A percentile compares a stretch with the other conserved stretches of the same genome.
Conservation (phyloP, 2,113 vertebrate genomes). For the Cisticola juncidis region DNA sequence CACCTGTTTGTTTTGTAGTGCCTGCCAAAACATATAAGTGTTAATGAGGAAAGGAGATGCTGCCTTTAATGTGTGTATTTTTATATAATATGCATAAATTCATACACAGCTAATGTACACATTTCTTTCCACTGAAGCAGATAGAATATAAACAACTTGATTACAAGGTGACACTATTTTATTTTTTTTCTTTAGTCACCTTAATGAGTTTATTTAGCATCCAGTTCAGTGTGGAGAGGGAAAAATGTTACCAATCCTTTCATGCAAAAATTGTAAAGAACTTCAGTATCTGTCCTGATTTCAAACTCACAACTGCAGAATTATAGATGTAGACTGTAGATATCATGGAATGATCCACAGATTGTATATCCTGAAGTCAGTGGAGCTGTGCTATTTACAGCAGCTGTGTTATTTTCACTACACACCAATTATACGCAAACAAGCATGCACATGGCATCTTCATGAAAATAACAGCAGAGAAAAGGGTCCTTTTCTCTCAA, state of each 20-base stretch:
- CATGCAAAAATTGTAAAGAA: not conserved
- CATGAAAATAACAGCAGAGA: not conserved
- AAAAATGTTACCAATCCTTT: not conserved
- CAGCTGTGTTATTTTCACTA: not conserved
- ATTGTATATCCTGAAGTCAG: not conserved
- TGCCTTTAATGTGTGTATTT: conserved; percentile 53
- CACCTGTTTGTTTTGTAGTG: conserved; percentile 64
- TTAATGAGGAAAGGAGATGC: conserved; percentile 43
- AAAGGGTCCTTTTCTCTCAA: not conserved
- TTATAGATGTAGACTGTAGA: not conserved
- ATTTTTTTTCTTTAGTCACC: not conserved
- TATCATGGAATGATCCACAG: not conserved
- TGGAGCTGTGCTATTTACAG: not conserved
- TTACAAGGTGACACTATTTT: not conserved
- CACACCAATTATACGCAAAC: not conserved
- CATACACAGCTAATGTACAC: not conserved
- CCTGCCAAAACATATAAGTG: conserved; percentile 53
- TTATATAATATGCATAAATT: conserved; percentile 52
- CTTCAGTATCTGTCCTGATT: not conserved
- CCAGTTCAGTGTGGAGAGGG: not conserved
- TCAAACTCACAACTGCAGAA: not conserved
- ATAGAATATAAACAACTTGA: conserved; percentile 28
- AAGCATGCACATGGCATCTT: not conserved
- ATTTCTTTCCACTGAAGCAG: not conserved
- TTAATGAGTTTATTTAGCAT: not conserved